Conservation (phyloP, 2,113 vertebrate genomes). For the Leuciscus idus region DNA sequence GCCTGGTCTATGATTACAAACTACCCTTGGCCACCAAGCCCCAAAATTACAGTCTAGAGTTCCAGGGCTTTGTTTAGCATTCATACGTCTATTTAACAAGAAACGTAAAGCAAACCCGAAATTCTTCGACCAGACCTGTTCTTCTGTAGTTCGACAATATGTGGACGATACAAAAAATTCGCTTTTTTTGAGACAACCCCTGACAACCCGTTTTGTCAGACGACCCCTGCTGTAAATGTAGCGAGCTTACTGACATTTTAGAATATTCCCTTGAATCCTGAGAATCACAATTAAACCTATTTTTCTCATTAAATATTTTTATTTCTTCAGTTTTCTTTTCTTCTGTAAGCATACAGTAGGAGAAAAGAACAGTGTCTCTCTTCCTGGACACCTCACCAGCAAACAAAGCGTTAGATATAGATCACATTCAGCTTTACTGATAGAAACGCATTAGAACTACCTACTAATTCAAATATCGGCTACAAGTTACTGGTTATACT, state of each 20-base stretch:
- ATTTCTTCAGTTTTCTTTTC: not conserved
- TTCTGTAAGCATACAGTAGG: not conserved
- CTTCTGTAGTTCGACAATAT: slow-evolving; percentile 49
- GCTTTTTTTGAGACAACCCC: no score
- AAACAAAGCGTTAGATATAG: not conserved
- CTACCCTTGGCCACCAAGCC: slow-evolving; percentile 50
- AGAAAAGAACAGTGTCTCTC: not conserved
- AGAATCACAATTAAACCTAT: no score
- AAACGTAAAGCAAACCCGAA: slow-evolving; percentile 26
- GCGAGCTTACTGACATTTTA: slow-evolving; percentile 22
- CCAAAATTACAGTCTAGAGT: slow-evolving; percentile 56
- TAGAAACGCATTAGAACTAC: not conserved
- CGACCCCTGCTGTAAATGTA: not conserved
- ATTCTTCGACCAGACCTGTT: slow-evolving; percentile 20
- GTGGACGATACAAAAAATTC: slow-evolving; percentile 46
- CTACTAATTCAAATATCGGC: not conserved
- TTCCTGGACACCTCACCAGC: slow-evolving; percentile 39
- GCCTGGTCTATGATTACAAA: slow-evolving; percentile 54
- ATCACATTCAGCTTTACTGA: not conserved
- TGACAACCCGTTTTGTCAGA: not conserved
- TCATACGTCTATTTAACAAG: slow-evolving; percentile 40
- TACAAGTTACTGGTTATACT: not conserved
- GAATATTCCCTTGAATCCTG: not conserved
- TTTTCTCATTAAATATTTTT: not conserved
- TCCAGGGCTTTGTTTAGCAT: slow-evolving; percentile 55